phyloP scores from a whole-genome alignment of 2,888 invertebrate genomes.

The Seira sanloemensis region DNA sequence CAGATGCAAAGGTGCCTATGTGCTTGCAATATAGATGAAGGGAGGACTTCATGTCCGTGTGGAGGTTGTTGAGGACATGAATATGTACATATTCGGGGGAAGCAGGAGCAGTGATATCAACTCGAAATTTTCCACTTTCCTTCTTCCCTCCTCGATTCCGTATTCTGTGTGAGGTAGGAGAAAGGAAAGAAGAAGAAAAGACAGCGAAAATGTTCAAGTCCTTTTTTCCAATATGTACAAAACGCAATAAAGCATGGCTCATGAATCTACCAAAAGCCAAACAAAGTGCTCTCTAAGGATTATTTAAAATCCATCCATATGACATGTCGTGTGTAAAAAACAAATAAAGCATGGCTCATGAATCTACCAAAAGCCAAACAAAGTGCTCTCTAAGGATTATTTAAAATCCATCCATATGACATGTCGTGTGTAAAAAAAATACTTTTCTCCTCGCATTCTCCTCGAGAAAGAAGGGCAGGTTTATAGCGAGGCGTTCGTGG shows the following conservation, averaged over 20 bases:
- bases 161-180: not conserved
- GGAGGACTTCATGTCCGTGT: not conserved
- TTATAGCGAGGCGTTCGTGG: no score
- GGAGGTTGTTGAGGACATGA: not conserved
- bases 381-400: constrained; percentile 62
- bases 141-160: not conserved
- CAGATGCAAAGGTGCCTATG: not conserved
- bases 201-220: not conserved
- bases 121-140: not conserved
- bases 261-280: constrained; percentile 39
- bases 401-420: constrained; percentile 61
- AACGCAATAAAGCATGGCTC: constrained; percentile 16
- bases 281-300: constrained; percentile 60
- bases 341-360: constrained; percentile 26
- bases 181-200: not conserved
- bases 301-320: constrained; percentile 61
- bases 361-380: constrained; percentile 37
- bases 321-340: constrained; percentile 28
- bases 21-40: no score
- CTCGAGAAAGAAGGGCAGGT: no score
- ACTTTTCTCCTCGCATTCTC: no score
- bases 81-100: not conserved
- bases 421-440: constrained; percentile 12
- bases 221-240: not conserved
- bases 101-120: not conserved